Base-by-base conservation (phyloP, 2,888 invertebrate genomes). In the Polyploca ridens region DNA sequence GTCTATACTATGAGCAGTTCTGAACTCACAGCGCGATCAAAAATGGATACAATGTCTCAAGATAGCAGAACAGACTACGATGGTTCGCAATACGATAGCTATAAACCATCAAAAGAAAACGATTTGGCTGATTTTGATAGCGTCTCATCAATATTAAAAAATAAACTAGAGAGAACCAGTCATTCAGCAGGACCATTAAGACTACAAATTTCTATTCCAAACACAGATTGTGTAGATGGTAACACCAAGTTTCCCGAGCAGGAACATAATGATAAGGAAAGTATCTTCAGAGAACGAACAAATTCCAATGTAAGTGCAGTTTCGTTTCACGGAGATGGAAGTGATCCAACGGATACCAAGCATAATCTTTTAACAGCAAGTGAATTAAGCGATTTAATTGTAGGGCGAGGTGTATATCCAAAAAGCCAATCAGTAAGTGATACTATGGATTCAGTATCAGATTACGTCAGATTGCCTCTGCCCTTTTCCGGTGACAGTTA, bases 271-370 rank as follows among this genome's bases (percentile, higher is more conserved):
- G 88, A 89, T 58, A 94, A 94, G 73, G 91, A 91, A 72, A 90
- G 85, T 63, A 79, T 86, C 62, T 96, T 96, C 81, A 92, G 97
- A 66, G 94, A 96, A 81, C 91, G 97, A 65, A 96, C 97, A 57
- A 97, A 97, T 81, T 98, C 98, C 2, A 96, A 97, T 76, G 95
- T 97, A 0, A 97, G 97, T 85, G 96, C 96, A n/a, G 94, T 95
- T 41, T 97, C 97, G 62, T 98, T 98, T 85, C 96, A 97, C 62
- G 98, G 98, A 4, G 98, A 98, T 80, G 98, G 98, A n/a, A 98
- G 97, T 82, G 98, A 98, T 87, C 98, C 98, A 4, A 97, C 97
- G 1, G 97, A 97, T 82, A 96, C 95, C 70, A 96, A 96, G 75
- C 97, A 96, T 71, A 96, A 96, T 33, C 90, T 97, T 65, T 93